Conservation (phyloP, 2,888 invertebrate genomes). For the Ctena decussata region DNA sequence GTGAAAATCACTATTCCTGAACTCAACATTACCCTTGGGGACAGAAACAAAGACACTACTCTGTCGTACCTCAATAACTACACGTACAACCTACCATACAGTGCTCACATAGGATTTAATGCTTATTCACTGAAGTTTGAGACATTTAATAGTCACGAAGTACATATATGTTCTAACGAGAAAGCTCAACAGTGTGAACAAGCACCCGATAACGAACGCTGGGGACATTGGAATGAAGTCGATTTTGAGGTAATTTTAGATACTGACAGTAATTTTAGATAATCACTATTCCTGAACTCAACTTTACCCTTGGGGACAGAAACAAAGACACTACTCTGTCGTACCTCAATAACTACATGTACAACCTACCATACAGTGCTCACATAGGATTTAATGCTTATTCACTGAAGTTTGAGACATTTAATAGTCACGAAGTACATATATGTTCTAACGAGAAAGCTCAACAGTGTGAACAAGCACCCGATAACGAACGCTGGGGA, state of each 20-base stretch:
- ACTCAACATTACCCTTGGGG: conserved; percentile 56
- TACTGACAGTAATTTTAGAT: too few species aligned
- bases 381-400: too few species aligned
- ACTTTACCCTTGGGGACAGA: too few species aligned
- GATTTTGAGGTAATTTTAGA: conserved; percentile 43
- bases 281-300: too few species aligned
- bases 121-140: conserved; percentile 39
- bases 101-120: conserved; percentile 41
- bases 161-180: conserved; percentile 52
- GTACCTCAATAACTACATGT: too few species aligned
- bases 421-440: too few species aligned
- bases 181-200: conserved; percentile 29
- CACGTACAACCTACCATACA: conserved; percentile 51
- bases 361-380: too few species aligned
- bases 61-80: conserved; percentile 46
- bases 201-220: conserved; percentile 6
- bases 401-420: too few species aligned
- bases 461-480: too few species aligned
- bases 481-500: too few species aligned
- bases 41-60: conserved; percentile 13
- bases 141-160: conserved; percentile 26
- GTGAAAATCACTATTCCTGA: conserved; percentile 51
- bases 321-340: too few species aligned
- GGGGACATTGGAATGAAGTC: conserved; percentile 23
- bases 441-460: too few species aligned